Evolutionary conservation across 1,140 invertebrate genomes (phyloP).

Genomic region (Macrostomum lignano): DNA sequence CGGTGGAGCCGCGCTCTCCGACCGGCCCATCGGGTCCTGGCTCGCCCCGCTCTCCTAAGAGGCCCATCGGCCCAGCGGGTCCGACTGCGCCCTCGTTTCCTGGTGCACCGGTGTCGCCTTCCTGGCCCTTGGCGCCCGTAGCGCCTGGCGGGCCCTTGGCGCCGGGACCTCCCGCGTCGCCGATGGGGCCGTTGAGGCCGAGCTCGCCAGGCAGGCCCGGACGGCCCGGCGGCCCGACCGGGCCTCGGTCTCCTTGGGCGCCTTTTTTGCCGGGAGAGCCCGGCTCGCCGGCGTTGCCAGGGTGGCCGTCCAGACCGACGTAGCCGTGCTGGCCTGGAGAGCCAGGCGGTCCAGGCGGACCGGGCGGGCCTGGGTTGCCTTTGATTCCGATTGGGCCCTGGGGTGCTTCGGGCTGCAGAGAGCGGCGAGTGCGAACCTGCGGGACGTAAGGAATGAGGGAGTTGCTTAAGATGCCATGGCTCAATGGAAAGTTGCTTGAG

Average conservation of each 20-base stretch:
- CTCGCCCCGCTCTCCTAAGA: no score
- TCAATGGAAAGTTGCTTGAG: no score
- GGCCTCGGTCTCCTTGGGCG: no score
- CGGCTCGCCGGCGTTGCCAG: background rate
- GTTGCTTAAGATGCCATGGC: no score
- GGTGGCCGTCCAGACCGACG: background rate
- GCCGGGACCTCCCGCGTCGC: conserved; percentile 2
- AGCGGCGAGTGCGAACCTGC: no score
- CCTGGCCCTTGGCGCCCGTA: background rate
- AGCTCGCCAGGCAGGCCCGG: conserved; percentile 26
- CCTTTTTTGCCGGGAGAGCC: no score
- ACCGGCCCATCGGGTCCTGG: no score
- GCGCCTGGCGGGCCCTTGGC: conserved; percentile 3
- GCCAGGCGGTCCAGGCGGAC: background rate
- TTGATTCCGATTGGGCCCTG: no score
- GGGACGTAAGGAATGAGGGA: no score
- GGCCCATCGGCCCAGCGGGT: background rate
- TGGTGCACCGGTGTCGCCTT: conserved; percentile 1
- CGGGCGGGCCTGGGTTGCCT: no score
- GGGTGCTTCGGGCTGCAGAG: no score
- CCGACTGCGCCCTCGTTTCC: background rate
- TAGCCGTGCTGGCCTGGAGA: conserved; percentile 2
- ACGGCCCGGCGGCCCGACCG: conserved; percentile 35
- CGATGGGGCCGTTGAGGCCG: conserved; percentile 4
- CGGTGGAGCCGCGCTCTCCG: no score